Base-by-base conservation (phyloP, 2,113 vertebrate species). In the Lontra canadensis region DNA sequence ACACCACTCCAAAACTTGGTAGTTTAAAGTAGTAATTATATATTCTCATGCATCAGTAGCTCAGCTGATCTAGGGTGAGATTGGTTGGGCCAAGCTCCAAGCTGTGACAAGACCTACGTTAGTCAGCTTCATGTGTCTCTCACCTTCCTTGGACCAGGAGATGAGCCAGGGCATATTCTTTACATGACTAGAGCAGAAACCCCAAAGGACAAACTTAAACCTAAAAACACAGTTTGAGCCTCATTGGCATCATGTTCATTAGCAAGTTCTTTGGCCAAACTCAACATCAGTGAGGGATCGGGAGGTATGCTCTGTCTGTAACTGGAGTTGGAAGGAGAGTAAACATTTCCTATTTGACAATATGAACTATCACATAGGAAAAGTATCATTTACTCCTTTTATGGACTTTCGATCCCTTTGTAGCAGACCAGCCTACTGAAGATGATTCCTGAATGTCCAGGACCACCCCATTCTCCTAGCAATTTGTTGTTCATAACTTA, bases 301-400 rank as follows among this genome's bases (percentile, higher is more conserved):
- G 21, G 25, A 15, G 34, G 3, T 71, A 73, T 44, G 47, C 5
- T 94, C 25, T 34, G 36, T 5, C 42, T 21, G 31, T 69, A 90
- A 55, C 3, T 67, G 12, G 42, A 88, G 29, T 47, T 84, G 2
- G 25, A 67, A 94, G 20, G 39, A 73, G 15, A 65, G 4, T 74
- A 69, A 69, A 76, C 47, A 76, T 91, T 88, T 96, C 49, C 61
- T 87, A 15, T 82, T 82, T 57, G 79, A 93, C 59, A 63, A 80
- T 39, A 25, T 81, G 42, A 95, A 80, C 8, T 39, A 34, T 82
- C 65, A 88, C 13, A 42, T 59, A 52, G 14, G 31, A 61, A 80
- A 96, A 85, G 47, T 59, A 59, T 34, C 69, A 25, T 78, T 69
- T 85, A 59, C 4, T 52, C 18, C 8, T 89, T 88, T 47, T 23